Conservation (phyloP, 1,140 invertebrate genomes). For the Drosophila nigrodunni region DNA sequence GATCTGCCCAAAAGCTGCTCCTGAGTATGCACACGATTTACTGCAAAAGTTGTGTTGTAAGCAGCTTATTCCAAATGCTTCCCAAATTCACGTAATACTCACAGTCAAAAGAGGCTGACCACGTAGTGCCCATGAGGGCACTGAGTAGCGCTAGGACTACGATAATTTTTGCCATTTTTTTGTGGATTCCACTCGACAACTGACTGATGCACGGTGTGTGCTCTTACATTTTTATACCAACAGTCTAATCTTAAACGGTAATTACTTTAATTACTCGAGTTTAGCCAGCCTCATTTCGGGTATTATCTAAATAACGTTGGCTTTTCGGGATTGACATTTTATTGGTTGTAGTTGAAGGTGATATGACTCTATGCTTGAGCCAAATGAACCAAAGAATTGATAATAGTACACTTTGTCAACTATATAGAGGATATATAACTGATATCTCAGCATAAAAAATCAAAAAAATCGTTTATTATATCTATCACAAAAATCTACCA, state of each 20-base stretch:
- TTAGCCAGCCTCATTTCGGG: conserved; percentile 25
- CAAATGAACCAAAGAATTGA: not conserved
- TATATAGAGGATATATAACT: no score
- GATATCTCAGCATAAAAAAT: no score
- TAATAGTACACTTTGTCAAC: not conserved
- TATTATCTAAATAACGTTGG: conserved; percentile 26
- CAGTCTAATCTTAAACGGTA: conserved; percentile 38
- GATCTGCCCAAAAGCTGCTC: conserved; percentile 33
- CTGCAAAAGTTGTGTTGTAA: not conserved
- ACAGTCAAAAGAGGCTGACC: conserved; percentile 34
- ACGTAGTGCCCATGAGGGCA: conserved; percentile 1
- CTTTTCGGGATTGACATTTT: conserved; percentile 28
- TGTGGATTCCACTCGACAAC: conserved; percentile 5
- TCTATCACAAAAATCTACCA: no score
- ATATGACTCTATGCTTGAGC: conserved; percentile 15
- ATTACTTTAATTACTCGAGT: conserved; percentile 8
- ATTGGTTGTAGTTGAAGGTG: not conserved
- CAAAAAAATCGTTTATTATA: no score
- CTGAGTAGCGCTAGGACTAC: conserved; percentile 10
- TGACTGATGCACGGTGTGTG: not conserved
- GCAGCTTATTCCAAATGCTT: not conserved
- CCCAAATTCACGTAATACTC: not conserved
- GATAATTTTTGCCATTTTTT: conserved; percentile 23
- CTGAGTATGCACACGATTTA: conserved; percentile 18
- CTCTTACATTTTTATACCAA: conserved; percentile 31